Conservation (phyloP, 2,113 vertebrate species). For the Poeciliopsis occidentalis region DNA sequence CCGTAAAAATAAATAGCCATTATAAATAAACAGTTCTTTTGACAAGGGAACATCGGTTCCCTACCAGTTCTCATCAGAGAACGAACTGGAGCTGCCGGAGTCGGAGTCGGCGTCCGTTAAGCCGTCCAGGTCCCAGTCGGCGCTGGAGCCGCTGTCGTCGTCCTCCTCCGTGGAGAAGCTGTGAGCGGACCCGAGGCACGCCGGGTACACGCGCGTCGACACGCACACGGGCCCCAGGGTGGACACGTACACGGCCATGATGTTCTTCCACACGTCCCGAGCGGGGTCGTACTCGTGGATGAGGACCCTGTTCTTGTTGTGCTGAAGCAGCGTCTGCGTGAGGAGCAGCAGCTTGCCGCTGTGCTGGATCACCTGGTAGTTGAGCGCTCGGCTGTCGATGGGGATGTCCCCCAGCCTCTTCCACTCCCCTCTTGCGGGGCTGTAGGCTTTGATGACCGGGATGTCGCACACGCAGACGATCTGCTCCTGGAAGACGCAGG, state of each 20-base stretch:
- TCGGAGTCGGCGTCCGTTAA: conserved; percentile 86
- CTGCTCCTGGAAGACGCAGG: conserved; percentile 88
- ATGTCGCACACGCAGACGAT: conserved; percentile 90
- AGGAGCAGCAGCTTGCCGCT: conserved; percentile 84
- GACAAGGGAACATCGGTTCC: conserved; percentile 9
- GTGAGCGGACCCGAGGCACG: conserved; percentile 84
- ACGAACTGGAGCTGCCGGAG: conserved; percentile 88
- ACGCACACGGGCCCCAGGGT: conserved; percentile 84
- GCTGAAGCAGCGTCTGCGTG: conserved; percentile 84
- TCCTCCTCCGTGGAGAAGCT: conserved; percentile 89
- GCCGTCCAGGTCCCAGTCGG: conserved; percentile 88
- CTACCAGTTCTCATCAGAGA: conserved; percentile 87
- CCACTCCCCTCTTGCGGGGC: conserved; percentile 86
- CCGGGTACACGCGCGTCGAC: conserved; percentile 85
- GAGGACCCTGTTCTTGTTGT: conserved; percentile 88
- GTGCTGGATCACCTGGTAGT: conserved; percentile 87
- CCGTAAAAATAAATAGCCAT: conserved; percentile 15
- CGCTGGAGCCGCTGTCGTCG: conserved; percentile 88
- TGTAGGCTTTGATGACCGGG: conserved; percentile 88
- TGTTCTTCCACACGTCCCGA: conserved; percentile 83
- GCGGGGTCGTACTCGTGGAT: conserved; percentile 86
- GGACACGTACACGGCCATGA: conserved; percentile 86
- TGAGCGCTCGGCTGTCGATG: conserved; percentile 84
- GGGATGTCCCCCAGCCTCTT: conserved; percentile 85
- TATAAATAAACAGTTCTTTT: conserved; percentile 21